These are phyloP conservation scores for Rhinopithecus roxellana DNA, from an alignment of 2,113 vertebrate species.

Conservation along the genomic window DNA sequence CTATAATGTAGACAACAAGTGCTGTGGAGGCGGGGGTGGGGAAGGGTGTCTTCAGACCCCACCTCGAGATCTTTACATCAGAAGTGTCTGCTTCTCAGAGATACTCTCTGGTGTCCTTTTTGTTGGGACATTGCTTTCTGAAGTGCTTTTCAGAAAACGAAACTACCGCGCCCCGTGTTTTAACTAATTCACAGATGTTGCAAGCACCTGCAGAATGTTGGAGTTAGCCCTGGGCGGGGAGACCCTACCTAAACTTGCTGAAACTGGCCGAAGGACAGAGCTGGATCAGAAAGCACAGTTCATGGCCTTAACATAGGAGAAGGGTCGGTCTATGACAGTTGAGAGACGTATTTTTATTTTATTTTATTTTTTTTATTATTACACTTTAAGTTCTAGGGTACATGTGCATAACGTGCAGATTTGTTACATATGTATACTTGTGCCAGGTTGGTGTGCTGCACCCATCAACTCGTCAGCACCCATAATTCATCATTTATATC, in stretches of 20 bases:
- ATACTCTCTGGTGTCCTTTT: neutral
- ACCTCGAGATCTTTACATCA: neutral
- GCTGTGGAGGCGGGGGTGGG: neutral
- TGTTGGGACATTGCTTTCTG: neutral
- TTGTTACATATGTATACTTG: no score
- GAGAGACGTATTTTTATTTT: neutral
- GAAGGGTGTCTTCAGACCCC: neutral
- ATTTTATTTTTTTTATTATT: no score
- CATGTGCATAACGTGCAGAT: no score
- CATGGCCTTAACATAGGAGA: neutral
- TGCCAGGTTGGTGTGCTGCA: no score
- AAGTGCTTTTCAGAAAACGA: constrained; percentile 8
- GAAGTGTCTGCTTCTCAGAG: neutral
- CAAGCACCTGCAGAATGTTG: neutral
- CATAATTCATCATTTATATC: no score
- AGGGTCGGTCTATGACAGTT: neutral
- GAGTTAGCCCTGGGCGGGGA: neutral
- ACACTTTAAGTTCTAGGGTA: no score
- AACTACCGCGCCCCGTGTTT: neutral
- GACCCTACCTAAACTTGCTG: no score
- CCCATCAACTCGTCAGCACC: no score
- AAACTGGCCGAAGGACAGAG: neutral
- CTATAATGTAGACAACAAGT: neutral
- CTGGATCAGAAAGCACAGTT: neutral
- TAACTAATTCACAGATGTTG: neutral